Evolutionary conservation across 2,888 invertebrate genomes (phyloP), one percentile per base, ranked within the genome.

Genomic region (Melanotus villosus): DNA sequence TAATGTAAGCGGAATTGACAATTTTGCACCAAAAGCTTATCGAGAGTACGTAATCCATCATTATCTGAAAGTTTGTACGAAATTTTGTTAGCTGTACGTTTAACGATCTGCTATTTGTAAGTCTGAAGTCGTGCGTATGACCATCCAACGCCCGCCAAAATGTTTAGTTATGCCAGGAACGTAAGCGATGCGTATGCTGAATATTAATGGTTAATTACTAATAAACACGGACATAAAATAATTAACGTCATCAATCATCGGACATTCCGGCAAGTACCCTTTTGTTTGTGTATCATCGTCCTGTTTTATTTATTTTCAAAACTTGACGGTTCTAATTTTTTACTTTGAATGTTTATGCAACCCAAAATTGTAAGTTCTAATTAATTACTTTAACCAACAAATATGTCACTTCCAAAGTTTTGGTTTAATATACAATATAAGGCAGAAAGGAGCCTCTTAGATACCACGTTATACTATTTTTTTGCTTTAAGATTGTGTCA

Each of bases 171-270:
- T 70, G 65, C 70, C 18, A 52, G 18, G 23, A 58, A 47, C 70
- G 70, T 66, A 66, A 63, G 47, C 65, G 57, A 66, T 56, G 67
- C 58, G 65, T 72, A 71, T 66, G 71, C 67, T 64, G 74, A 73
- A 74, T 74, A 73, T 73, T 73, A 74, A 74, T 69, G 73, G 69
- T 73, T 73, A 74, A 74, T 74, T 74, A 73, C 73, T 66, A 68
- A 70, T 72, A 68, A 69, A 69, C 74, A 74, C 68, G 72, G 68
- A 69, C 67, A 67, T 73, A 67, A 60, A 72, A 73, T 70, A 71
- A 73, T 73, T 67, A 71, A 54, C 64, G 67, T 67, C 59, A 71
- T 73, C 66, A 60, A 72, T 68, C 70, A 73, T 68, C 65, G 57
- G 41, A 65, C 64, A 12, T 63, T 57, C 43, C 32, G 21, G 38